phyloP scores from a whole-genome alignment of 2,888 invertebrate species.

The Diarsia dahlii region DNA sequence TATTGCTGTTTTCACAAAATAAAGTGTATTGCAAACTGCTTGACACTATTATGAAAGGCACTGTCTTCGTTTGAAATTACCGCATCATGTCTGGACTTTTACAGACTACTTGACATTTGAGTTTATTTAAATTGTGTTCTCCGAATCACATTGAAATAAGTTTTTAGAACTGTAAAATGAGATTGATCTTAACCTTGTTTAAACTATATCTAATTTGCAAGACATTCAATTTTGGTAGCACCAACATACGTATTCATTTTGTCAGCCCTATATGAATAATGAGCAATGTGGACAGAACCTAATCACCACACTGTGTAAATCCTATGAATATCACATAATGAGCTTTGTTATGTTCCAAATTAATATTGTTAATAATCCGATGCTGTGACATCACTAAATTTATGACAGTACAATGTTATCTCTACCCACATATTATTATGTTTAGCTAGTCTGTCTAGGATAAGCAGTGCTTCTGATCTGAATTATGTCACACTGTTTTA shows the following conservation, averaged over 20 bases:
- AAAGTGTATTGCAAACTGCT: not conserved
- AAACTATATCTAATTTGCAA: not conserved
- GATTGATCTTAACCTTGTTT: not conserved
- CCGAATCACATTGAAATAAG: not conserved
- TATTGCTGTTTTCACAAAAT: not conserved
- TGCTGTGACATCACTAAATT: slow-evolving; percentile 46
- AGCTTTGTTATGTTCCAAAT: slow-evolving; percentile 74
- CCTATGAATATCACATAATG: slow-evolving; percentile 69
- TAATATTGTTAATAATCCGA: slow-evolving; percentile 72
- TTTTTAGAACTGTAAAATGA: not conserved
- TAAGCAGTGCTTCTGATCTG: slow-evolving; percentile 11
- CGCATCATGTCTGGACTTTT: not conserved
- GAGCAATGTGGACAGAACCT: slow-evolving; percentile 67
- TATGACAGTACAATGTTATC: slow-evolving; percentile 38
- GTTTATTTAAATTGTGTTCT: not conserved
- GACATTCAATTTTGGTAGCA: not conserved
- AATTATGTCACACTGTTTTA: slow-evolving; percentile 19
- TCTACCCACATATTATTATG: slow-evolving; percentile 11
- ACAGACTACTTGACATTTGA: not conserved
- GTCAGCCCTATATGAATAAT: slow-evolving; percentile 50
- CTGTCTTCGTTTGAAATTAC: not conserved
- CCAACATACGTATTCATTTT: not conserved
- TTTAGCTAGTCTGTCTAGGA: slow-evolving; percentile 16
- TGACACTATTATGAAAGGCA: not conserved
- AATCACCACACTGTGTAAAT: slow-evolving; percentile 71